These are phyloP conservation scores for Spisula subtruncata DNA, from an alignment of 2,888 invertebrate species.

Conservation along the genomic window DNA sequence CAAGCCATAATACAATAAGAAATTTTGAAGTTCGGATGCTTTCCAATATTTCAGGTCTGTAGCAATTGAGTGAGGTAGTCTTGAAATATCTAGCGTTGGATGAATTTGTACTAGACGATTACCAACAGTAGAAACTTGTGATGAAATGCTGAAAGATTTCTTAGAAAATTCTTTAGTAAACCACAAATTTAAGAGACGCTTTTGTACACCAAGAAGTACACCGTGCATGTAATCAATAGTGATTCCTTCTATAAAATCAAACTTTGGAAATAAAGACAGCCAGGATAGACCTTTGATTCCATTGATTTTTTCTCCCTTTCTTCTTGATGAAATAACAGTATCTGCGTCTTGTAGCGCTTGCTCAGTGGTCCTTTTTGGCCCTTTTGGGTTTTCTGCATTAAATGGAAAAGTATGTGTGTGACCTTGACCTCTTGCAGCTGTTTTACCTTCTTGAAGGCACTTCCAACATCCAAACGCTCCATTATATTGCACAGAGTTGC, in stretches of 20 bases:
- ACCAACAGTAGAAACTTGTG: too few species aligned
- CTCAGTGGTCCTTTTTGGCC: conserved; percentile 41
- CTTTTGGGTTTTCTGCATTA: conserved; percentile 39
- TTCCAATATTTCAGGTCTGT: too few species aligned
- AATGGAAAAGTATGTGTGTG: conserved; percentile 57
- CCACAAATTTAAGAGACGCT: conserved; percentile 5
- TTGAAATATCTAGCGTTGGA: too few species aligned
- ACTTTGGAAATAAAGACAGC: conserved; percentile 48
- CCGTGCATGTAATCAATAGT: conserved; percentile 57
- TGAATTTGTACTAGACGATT: too few species aligned
- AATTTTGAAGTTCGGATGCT: too few species aligned
- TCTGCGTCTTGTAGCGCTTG: conserved; percentile 39
- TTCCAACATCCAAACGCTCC: conserved; percentile 60
- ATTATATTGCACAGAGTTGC: conserved; percentile 60
- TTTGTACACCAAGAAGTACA: conserved; percentile 49
- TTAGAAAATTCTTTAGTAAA: conserved; percentile 11
- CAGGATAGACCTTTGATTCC: conserved; percentile 62
- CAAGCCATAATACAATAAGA: too few species aligned
- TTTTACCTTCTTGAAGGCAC: conserved; percentile 51
- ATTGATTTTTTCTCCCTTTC: conserved; percentile 18
- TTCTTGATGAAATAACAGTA: conserved; percentile 32
- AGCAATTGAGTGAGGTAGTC: too few species aligned
- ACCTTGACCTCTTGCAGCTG: conserved; percentile 52
- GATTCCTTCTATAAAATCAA: conserved; percentile 45
- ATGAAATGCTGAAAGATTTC: conserved; percentile 7